Percentiles rank a stretch among this genome's conserved stretches.
phyloP scores from a whole-genome alignment of 2,797 vertebrate species.

The Coreius guichenoti region DNA sequence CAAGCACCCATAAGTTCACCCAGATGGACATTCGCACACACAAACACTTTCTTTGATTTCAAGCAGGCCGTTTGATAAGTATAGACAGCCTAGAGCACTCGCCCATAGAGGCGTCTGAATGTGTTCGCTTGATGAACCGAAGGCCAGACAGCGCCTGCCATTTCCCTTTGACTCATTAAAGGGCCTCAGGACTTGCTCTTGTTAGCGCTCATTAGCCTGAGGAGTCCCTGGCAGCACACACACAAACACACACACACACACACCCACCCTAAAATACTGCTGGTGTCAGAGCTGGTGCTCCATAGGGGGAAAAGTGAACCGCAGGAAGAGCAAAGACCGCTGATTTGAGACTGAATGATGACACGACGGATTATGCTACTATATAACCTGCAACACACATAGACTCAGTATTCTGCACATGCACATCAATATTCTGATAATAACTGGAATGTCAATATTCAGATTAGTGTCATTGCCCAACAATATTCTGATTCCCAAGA shows the following conservation, averaged over 20 bases:
- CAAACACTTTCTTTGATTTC: conserved; percentile 54
- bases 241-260: conserved; percentile 25
- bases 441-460: neutral
- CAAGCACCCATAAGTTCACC: neutral
- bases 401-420: too few relatives aligned
- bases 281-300: neutral
- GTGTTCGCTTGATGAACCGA: conserved; percentile 35
- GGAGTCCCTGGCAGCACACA: conserved; percentile 44
- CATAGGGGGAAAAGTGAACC: neutral
- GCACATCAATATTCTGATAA: neutral
- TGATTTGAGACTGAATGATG: neutral
- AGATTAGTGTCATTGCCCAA: neutral
- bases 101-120: conserved; percentile 5
- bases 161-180: conserved; percentile 52
- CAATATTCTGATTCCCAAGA: neutral
- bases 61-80: conserved; percentile 34
- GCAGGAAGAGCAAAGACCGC: neutral
- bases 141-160: conserved; percentile 41
- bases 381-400: neutral
- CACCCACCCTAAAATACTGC: conserved; percentile 28
- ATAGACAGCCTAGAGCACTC: conserved; percentile 37
- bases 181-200: conserved; percentile 39
- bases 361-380: neutral
- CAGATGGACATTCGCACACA: conserved; percentile 23
- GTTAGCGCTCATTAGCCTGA: conserved; percentile 60